Conservation (phyloP, 2,113 vertebrate genomes). For the Cricetomys ansorgei region DNA sequence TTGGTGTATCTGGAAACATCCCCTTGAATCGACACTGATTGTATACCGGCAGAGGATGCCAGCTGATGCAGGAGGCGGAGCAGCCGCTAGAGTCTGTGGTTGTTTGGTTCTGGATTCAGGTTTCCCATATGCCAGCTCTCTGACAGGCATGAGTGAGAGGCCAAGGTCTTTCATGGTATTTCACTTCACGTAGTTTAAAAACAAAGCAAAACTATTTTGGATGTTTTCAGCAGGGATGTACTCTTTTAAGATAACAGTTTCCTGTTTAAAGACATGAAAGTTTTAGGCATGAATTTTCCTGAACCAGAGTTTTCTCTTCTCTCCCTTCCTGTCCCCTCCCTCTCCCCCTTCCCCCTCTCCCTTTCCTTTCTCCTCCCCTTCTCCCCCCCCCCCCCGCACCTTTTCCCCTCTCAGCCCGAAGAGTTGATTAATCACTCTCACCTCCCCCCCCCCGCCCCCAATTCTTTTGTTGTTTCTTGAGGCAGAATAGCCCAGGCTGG, state of each 20-base stretch:
- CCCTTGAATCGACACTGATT: not conserved
- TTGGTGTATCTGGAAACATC: not conserved
- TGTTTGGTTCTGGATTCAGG: conserved; percentile 6
- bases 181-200: conserved; percentile 48
- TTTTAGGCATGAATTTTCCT: conserved; percentile 12
- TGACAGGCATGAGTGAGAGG: not conserved
- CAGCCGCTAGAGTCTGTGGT: not conserved
- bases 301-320: not conserved
- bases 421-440: too few species aligned
- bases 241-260: not conserved
- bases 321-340: rapidly evolving
- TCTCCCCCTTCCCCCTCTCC: not conserved
- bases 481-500: not conserved
- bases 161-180: conserved; percentile 41
- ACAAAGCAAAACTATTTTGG: not conserved
- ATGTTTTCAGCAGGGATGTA: not conserved
- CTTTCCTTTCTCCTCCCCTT: too few species aligned
- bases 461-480: not conserved
- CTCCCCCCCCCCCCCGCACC: too few species aligned
- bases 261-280: not conserved
- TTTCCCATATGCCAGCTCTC: conserved; percentile 42
- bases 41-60: not conserved
- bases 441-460: too few species aligned
- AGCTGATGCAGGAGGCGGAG: not conserved
- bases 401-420: too few species aligned